A percentile compares a stretch with the other conserved stretches of the same genome.
Evolutionary conservation across 2,888 invertebrate genomes (phyloP).

Genomic region (Athalia circularis): DNA sequence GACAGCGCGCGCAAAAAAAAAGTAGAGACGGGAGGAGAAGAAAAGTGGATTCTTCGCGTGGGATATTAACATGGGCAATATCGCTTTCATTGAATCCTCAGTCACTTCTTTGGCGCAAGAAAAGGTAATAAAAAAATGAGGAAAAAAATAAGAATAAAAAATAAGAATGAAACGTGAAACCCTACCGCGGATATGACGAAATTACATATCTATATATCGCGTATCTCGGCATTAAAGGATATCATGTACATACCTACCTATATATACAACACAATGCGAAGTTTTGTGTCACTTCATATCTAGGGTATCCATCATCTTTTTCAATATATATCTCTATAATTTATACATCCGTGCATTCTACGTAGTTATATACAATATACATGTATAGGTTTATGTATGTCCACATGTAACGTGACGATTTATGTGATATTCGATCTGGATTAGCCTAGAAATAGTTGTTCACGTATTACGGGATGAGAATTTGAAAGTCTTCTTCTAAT

Average conservation of each 20-base stretch:
- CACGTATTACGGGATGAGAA: background rate
- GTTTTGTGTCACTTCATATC: background rate
- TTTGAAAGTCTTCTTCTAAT: slow-evolving; percentile 24
- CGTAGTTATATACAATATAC: too few species aligned
- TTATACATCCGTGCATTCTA: too few species aligned
- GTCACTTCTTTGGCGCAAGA: background rate
- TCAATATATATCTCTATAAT: too few species aligned
- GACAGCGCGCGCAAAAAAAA: too few species aligned
- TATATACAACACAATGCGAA: background rate
- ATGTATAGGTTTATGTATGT: too few species aligned
- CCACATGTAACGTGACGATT: background rate
- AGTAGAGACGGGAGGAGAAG: too few species aligned
- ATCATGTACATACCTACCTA: too few species aligned
- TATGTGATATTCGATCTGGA: background rate
- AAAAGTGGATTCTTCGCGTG: background rate
- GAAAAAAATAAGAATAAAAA: too few species aligned
- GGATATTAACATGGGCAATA: background rate
- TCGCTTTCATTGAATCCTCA: slow-evolving; percentile 2
- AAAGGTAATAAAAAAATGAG: background rate
- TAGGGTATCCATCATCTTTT: background rate
- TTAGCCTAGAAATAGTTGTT: background rate
- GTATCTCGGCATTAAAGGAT: too few species aligned
- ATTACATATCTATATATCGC: too few species aligned
- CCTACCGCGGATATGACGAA: too few species aligned
- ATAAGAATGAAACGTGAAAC: too few species aligned